phyloP scores from a whole-genome alignment of 2,113 vertebrate species.

The Otolemur garnettii region DNA sequence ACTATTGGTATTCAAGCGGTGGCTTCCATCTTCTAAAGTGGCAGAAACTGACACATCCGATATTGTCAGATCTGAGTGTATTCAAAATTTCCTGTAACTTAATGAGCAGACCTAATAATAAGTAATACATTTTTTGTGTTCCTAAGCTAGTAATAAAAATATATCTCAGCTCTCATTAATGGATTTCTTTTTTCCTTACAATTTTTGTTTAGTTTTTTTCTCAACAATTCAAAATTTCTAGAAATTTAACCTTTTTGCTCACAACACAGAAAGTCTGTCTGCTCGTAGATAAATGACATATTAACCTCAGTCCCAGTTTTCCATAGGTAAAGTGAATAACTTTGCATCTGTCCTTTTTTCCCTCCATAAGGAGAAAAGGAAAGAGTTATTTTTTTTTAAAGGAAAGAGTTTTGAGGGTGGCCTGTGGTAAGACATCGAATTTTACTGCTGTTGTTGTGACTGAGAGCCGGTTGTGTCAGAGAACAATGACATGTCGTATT shows the following conservation, averaged over 20 bases:
- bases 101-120: neutral
- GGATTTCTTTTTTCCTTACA: neutral
- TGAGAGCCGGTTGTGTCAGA: neutral
- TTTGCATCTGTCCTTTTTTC: neutral
- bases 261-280: neutral
- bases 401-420: neutral
- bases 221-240: neutral
- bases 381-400: neutral
- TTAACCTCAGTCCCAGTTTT: neutral
- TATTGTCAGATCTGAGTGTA: neutral
- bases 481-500: neutral
- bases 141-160: neutral
- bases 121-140: neutral
- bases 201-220: neutral
- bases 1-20: neutral
- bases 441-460: neutral
- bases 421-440: neutral
- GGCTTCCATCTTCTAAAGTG: neutral
- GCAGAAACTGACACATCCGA: slow-evolving; percentile 2
- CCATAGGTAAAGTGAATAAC: neutral
- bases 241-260: slow-evolving; percentile 23
- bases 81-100: neutral
- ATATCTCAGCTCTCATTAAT: neutral
- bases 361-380: neutral
- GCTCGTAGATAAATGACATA: neutral